Evolutionary conservation across 2,797 vertebrate genomes (phyloP), one percentile per base, ranked within the genome.

Genomic region (Coregonus ussuriensis): DNA sequence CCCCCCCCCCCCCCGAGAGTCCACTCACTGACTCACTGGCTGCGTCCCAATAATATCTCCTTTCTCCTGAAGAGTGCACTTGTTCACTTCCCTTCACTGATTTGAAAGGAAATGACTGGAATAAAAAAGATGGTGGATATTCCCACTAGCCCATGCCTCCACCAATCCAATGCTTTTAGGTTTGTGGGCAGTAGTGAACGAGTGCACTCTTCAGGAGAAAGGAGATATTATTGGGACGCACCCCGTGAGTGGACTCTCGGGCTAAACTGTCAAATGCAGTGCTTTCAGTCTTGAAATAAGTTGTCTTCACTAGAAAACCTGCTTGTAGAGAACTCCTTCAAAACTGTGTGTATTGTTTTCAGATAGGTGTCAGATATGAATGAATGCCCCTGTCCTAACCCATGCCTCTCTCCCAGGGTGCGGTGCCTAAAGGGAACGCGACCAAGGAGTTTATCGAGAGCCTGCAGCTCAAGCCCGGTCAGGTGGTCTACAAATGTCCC

Each of bases 391-490:
- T 73, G 16, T 31, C 14, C 7, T 63, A 63, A 63, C n/a, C 25
- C 59, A 2, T 29, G 21, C 59, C 21, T 63, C 59, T 29, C 47
- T 75, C 53, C 0, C 89, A 99, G 98, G 98, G 98, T 80, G 97
- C 98, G 0, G 97, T 99, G 79, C 98, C 97, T 56, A 99, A 99
- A 94, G 98, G 98, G 84, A 99, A 99, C 15, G 98, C 98, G 74
- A 99, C 98, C 79, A 99, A 99, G 91, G 98, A 99, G 83, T 99
- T 98, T 86, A 99, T 99, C 0, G 98, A 99, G 92, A 99, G 98
- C 88, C 94, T 99, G 86, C 97, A 98, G 91, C 93, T 99, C 79
- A 99, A 98, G 87, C 97, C 98, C 0, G 98, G 98, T 21, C 97
- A 99, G 89, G 97, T 99, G 90, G 97, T 99, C 74, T 99, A 98